These are phyloP conservation scores for Probosciger aterrimus DNA, from an alignment of 2,113 vertebrate species.

Conservation along the genomic window DNA sequence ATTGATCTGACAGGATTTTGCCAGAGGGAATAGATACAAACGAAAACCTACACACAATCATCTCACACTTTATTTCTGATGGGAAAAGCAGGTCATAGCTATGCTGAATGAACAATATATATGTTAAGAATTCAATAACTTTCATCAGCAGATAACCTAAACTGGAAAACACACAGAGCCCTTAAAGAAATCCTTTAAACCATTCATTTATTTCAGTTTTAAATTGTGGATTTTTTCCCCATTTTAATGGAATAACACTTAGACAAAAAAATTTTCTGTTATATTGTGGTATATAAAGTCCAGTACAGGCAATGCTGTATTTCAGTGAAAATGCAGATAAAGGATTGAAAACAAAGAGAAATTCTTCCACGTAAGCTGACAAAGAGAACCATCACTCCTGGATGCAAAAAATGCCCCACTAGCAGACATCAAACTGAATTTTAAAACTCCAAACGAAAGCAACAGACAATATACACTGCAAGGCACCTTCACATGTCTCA, in stretches of 20 bases:
- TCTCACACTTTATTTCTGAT: neutral
- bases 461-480: rapidly evolving
- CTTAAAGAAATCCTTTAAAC: neutral
- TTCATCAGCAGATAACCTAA: neutral
- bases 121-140: neutral
- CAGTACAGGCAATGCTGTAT: neutral
- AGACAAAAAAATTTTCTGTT: neutral
- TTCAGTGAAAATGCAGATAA: neutral
- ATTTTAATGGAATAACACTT: neutral
- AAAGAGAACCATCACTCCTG: neutral
- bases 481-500: neutral
- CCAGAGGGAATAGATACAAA: neutral
- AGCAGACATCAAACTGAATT: neutral
- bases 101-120: neutral
- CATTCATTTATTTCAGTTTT: neutral
- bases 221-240: neutral
- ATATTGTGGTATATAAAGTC: neutral
- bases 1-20: neutral
- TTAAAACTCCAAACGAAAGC: neutral
- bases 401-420: neutral
- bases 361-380: neutral
- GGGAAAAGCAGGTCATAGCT: neutral
- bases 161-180: neutral
- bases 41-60: neutral
- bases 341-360: neutral